Conservation (phyloP, 2,113 vertebrate genomes). For the Gopherus flavomarginatus region DNA sequence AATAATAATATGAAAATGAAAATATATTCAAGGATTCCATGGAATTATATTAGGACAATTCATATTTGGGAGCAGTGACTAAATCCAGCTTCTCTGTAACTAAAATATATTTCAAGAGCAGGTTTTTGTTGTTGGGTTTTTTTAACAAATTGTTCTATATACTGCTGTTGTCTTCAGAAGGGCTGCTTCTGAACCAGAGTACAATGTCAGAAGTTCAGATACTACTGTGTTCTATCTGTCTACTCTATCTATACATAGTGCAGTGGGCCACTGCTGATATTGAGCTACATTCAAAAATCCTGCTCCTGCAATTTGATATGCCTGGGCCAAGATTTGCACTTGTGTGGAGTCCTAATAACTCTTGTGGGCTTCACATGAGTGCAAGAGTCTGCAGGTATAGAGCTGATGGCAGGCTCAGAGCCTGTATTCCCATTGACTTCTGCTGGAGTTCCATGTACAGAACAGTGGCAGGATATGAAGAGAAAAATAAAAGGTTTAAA, state of each 20-base stretch:
- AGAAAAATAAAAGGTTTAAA: background rate
- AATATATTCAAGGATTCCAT: background rate
- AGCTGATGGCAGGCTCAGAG: background rate
- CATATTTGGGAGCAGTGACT: accelerated
- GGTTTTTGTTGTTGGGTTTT: background rate
- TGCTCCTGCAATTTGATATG: background rate
- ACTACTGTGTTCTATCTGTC: background rate
- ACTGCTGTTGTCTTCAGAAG: accelerated
- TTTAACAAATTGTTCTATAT: accelerated
- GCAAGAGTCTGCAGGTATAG: background rate
- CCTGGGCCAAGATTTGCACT: background rate
- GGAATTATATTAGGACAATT: background rate
- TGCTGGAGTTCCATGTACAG: background rate
- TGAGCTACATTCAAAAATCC: background rate
- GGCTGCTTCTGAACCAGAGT: background rate
- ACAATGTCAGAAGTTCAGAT: background rate
- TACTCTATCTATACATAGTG: background rate
- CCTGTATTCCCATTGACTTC: accelerated
- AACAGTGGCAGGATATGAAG: background rate
- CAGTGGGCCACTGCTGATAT: background rate
- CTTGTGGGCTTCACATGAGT: background rate
- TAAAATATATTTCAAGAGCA: background rate
- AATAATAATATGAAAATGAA: background rate
- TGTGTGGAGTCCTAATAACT: background rate
- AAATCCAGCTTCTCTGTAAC: background rate